Evolutionary conservation across 1,140 invertebrate genomes (phyloP), one percentile per base, ranked within the genome.

Genomic region (Hypsibius dujardini): DNA sequence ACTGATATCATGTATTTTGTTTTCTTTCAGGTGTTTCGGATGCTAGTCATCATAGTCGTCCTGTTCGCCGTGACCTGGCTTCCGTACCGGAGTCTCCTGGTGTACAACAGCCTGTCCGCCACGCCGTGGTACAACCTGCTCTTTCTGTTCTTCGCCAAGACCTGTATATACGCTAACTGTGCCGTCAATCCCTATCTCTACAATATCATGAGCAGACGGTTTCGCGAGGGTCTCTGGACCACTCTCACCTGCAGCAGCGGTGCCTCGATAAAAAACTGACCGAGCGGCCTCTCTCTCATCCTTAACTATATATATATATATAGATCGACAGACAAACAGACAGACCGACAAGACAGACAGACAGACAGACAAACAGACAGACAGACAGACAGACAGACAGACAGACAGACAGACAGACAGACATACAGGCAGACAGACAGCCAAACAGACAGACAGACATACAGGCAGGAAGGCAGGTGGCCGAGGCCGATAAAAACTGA

Each of bases 81-180:
- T n/a, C 50, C 50, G 50, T 56, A 56, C 50, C 50, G 50, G 7
- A n/a, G 7, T n/a, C 50, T 56, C n/a, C 50, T 56, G 50, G n/a
- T 56, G 7, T 56, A 56, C 50, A 56, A 56, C 50, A 56, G 50
- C n/a, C 50, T 56, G 50, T 7, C n/a, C 7, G 7, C 7, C 7
- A 56, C 7, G 7, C 50, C 50, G 7, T 56, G 50, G 50, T 56
- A 56, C 50, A n/a, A 56, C n/a, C 50, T 56, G 7, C 50, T 7
- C n/a, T 56, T 7, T 56, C n/a, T 56, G n/a, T 56, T 56, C n/a
- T 56, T 56, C 50, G 50, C 50, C 7, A 56, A 56, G 50, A 56
- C 50, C 50, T 56, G 50, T 56, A 56, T 56, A 7, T 56, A 56
- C n/a, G 7, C n/a, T n/a, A 56, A 56, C n/a, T 56, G 50, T 56